Conservation (phyloP, 2,888 invertebrate genomes). For the Drosophila pseudotalamancana region DNA sequence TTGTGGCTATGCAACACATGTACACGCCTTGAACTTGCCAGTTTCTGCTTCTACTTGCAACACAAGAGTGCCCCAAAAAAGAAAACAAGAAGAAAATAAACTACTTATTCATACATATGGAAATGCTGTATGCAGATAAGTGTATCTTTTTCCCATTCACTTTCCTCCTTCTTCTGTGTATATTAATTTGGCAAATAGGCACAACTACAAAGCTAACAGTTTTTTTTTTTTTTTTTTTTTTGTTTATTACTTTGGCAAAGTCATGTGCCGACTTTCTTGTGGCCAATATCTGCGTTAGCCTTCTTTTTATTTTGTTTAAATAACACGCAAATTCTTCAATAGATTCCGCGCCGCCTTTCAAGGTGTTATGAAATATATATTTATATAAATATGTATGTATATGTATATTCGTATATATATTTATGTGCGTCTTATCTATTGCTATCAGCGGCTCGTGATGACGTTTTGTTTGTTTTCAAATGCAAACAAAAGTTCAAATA, state of each 20-base stretch:
- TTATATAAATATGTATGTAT: neutral
- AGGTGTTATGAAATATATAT: constrained; percentile 55
- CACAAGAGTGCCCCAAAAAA: constrained; percentile 26
- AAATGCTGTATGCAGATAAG: constrained; percentile 10
- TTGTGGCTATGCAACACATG: constrained; percentile 21
- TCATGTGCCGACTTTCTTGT: constrained; percentile 56
- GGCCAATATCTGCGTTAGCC: constrained; percentile 44
- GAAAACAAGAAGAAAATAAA: neutral
- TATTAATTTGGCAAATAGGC: constrained; percentile 63
- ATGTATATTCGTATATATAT: neutral
- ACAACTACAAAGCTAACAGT: constrained; percentile 25
- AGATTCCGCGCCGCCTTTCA: constrained; percentile 30
- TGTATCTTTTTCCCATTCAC: constrained; percentile 8
- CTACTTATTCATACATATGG: constrained; percentile 15
- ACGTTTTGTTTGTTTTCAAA: constrained; percentile 43
- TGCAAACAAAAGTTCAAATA: constrained; percentile 17
- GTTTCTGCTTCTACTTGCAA: constrained; percentile 46
- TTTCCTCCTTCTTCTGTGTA: constrained; percentile 43
- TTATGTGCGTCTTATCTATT: constrained; percentile 20
- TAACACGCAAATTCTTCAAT: constrained; percentile 1
- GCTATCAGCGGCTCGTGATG: constrained; percentile 24
- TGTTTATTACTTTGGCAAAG: constrained; percentile 19
- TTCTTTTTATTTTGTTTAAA: neutral
- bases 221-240: too few relatives aligned
- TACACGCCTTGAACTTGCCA: constrained; percentile 63